Percentiles rank a stretch among this genome's conserved stretches.
phyloP scores from a whole-genome alignment of 2,797 vertebrate species.

The Perdix hodgsoniae region DNA sequence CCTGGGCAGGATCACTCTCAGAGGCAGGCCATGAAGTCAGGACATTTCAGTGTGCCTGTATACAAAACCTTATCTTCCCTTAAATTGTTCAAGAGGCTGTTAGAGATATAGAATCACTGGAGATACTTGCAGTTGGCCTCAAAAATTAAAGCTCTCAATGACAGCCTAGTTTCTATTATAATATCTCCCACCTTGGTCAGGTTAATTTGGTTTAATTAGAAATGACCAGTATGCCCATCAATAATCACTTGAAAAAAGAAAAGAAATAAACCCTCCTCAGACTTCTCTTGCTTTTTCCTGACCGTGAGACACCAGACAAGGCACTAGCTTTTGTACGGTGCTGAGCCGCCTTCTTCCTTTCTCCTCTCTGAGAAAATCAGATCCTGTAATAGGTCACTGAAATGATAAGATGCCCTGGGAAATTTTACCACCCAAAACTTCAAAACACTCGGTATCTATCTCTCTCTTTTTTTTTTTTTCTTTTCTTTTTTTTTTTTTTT shows the following conservation, averaged over 20 bases:
- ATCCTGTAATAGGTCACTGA: neutral
- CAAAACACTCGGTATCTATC: neutral
- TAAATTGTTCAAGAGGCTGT: neutral
- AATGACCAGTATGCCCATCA: neutral
- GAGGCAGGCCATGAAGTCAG: neutral
- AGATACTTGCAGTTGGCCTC: neutral
- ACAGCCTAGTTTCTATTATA: neutral
- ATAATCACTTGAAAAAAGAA: conserved; percentile 4
- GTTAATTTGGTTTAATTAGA: conserved; percentile 31
- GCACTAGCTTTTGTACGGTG: neutral
- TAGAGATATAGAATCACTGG: neutral
- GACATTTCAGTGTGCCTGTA: neutral
- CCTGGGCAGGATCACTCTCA: neutral
- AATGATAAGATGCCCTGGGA: neutral
- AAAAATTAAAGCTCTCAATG: conserved; percentile 14
- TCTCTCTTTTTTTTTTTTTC: neutral
- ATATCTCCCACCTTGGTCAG: neutral
- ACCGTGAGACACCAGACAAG: conserved; percentile 22
- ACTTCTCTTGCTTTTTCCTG: neutral
- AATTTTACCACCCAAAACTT: conserved; percentile 20
- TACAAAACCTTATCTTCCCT: neutral
- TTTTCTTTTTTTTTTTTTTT: neutral
- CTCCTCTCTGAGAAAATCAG: neutral
- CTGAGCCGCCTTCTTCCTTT: neutral
- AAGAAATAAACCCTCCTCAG: neutral